Conservation (phyloP, 2,888 invertebrate species). For the Nomada flava region DNA sequence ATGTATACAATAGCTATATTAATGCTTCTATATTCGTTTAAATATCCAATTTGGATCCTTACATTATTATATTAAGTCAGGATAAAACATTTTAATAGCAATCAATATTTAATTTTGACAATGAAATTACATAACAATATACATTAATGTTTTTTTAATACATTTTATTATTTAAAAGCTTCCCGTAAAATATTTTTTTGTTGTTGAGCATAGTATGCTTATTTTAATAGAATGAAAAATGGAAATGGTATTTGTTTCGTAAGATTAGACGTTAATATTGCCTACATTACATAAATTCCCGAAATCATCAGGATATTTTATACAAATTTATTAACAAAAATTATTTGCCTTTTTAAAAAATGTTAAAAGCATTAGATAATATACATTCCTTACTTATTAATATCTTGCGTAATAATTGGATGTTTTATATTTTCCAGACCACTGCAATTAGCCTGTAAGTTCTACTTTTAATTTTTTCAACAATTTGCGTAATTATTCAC, state of each 20-base stretch:
- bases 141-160: conserved; percentile 5
- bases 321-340: conserved; percentile 6
- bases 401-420: neutral
- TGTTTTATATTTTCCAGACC: conserved; percentile 19
- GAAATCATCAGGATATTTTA: conserved; percentile 9
- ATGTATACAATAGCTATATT: neutral
- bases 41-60: neutral
- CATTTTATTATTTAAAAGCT: conserved; percentile 14
- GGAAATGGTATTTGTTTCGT: conserved; percentile 1
- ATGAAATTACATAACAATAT: neutral
- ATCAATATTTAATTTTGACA: conserved; percentile 2
- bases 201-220: neutral
- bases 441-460: conserved; percentile 45
- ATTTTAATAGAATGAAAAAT: conserved; percentile 5
- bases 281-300: conserved; percentile 11
- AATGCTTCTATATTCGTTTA: neutral
- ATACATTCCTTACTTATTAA: conserved; percentile 34
- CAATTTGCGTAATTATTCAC: neutral
- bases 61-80: neutral
- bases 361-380: conserved; percentile 3
- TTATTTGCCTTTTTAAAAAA: conserved; percentile 9
- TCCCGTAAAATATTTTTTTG: neutral
- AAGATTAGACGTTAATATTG: neutral
- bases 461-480: conserved; percentile 1
- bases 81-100: conserved; percentile 6